phyloP scores from a whole-genome alignment of 2,888 invertebrate species.

The Augochlorella aurata region DNA sequence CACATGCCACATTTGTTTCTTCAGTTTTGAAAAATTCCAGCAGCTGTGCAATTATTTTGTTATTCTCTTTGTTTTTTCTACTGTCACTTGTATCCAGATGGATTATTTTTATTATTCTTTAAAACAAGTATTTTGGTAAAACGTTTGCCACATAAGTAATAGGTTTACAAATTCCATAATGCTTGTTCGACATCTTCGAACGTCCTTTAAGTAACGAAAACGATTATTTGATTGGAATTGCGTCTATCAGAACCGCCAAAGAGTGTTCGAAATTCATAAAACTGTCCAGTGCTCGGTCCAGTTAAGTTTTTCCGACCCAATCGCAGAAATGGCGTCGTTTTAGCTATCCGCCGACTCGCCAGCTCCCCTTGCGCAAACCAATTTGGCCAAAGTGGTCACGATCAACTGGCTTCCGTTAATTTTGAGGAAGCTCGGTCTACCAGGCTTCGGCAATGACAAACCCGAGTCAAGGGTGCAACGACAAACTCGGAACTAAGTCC shows the following conservation, averaged over 20 bases:
- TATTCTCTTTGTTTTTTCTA: not conserved
- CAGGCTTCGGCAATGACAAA: slow-evolving; percentile 29
- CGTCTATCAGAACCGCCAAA: not conserved
- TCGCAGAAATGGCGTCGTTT: slow-evolving; percentile 27
- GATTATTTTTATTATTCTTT: not conserved
- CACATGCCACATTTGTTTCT: too few relatives aligned
- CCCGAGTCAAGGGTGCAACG: slow-evolving; percentile 38
- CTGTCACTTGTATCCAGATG: too few relatives aligned
- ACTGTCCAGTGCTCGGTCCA: slow-evolving; percentile 14
- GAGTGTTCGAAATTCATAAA: not conserved
- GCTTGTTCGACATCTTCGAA: not conserved
- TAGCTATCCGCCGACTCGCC: slow-evolving; percentile 6
- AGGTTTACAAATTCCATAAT: not conserved
- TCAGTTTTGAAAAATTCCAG: not conserved
- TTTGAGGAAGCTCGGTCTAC: slow-evolving; percentile 31
- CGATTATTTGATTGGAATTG: not conserved
- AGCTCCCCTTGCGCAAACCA: slow-evolving; percentile 24
- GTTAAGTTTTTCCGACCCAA: slow-evolving; percentile 18
- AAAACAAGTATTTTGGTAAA: not conserved
- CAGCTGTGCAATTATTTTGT: not conserved
- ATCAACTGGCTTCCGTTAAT: slow-evolving; percentile 43
- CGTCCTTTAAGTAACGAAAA: not conserved
- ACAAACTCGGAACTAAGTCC: slow-evolving; percentile 34
- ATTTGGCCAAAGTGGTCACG: slow-evolving; percentile 42
- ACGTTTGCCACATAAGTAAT: not conserved